Percentiles rank a stretch among this genome's conserved stretches.
Conservation (phyloP, 2,113 vertebrate genomes). For the Martes martes region DNA sequence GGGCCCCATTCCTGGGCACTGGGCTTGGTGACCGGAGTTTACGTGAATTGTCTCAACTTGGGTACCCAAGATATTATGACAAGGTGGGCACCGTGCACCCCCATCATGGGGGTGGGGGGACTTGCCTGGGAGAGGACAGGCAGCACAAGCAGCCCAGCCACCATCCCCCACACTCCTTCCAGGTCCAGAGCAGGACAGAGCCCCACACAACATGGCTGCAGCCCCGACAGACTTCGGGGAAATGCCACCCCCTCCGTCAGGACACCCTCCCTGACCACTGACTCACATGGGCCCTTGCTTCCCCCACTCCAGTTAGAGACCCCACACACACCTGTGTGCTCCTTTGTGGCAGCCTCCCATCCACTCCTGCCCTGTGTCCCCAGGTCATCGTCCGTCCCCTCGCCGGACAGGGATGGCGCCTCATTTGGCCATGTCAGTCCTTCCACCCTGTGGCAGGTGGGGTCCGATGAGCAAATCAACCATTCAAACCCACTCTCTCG, state of each 20-base stretch:
- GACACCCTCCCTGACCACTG: neutral
- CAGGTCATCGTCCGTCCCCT: neutral
- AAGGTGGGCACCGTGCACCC: rapidly evolving
- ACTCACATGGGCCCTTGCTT: neutral
- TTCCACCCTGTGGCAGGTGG: neutral
- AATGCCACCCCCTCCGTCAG: neutral
- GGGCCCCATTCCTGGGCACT: neutral
- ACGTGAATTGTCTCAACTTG: neutral
- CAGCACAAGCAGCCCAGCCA: neutral
- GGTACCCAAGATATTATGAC: rapidly evolving
- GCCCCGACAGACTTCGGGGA: too few relatives aligned
- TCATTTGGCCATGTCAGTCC: neutral
- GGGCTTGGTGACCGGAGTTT: neutral
- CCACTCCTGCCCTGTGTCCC: neutral
- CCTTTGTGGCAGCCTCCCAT: neutral
- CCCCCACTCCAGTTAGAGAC: neutral
- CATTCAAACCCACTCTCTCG: neutral
- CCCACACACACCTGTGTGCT: neutral
- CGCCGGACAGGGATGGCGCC: neutral
- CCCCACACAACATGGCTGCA: rapidly evolving
- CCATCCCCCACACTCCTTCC: neutral
- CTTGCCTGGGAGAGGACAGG: neutral
- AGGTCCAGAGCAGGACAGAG: neutral
- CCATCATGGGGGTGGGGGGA: too few relatives aligned
- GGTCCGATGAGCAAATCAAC: neutral